phyloP scores from a whole-genome alignment of 2,888 invertebrate genomes.

The Sepiola atlantica region DNA sequence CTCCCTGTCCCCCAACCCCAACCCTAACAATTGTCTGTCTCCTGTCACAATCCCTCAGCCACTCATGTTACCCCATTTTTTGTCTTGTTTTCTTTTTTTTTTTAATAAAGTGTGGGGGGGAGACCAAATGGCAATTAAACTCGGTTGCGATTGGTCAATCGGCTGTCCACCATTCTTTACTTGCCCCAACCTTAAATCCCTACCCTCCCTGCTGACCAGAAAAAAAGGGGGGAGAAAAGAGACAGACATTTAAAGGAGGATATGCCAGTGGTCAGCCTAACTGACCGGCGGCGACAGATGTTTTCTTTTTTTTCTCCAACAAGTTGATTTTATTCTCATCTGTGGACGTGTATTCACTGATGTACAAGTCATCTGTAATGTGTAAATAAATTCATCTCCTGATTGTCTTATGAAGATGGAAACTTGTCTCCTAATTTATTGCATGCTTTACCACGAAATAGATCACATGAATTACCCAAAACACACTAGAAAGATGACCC shows the following conservation, averaged over 20 bases:
- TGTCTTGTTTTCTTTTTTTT: background rate
- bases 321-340: slow-evolving; percentile 34
- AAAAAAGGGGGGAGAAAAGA: background rate
- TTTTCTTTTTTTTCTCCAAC: background rate
- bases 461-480: no score
- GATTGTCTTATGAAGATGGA: background rate
- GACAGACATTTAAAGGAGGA: slow-evolving; percentile 32
- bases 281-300: background rate
- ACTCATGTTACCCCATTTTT: background rate
- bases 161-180: slow-evolving; percentile 19
- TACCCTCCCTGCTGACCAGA: background rate
- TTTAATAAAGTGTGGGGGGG: background rate
- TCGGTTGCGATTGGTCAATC: background rate
- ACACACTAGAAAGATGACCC: no score
- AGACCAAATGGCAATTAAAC: slow-evolving; percentile 10
- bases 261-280: background rate
- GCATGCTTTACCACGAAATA: background rate
- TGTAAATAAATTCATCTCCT: slow-evolving; percentile 44
- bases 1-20: background rate
- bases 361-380: slow-evolving; percentile 43
- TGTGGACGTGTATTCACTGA: slow-evolving; percentile 43
- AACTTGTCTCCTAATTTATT: slow-evolving; percentile 32
- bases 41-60: background rate
- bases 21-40: slow-evolving; percentile 24
- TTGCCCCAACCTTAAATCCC: background rate